Base-by-base conservation (phyloP, 2,888 invertebrate species). In the Acanthacorydalis orientalis region DNA sequence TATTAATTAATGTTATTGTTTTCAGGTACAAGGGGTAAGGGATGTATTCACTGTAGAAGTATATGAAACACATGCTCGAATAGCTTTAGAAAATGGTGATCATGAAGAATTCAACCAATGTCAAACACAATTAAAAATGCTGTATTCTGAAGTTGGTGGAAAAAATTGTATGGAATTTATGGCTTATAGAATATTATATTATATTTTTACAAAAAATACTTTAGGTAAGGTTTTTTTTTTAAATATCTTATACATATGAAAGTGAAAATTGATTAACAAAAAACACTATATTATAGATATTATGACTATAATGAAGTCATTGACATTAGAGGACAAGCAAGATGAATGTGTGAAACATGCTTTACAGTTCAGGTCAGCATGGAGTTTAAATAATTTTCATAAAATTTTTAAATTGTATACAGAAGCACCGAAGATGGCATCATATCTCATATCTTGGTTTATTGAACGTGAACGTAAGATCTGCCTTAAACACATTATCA, bases 71-170 rank as follows among this genome's bases (percentile, higher is more conserved):
- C 97, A 99, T 71, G 97, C 96, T 4, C 76, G 96, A 48, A 91
- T 98, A 59, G 96, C 97, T 44, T 74, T 98, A 64, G 97, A 98
- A 66, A 95, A 89, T 69, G 91, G 92, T 46, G 98, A 98, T 63
- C 93, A 95, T 64, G 96, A 95, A 62, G 98, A 99, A 65, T 98
- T 97, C 64, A 99, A 99, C 73, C 97, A 98, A 67, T 99, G 98
- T 64, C 98, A 98, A 69, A 93, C 95, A 11, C 98, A 99, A 69
- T 73, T 99, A 47, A 90, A 90, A 72, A 86, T 90, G 77, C 74
- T 99, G 33, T 98, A 98, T 64, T 68, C 77, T 53, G 89, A 90
- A 65, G 68, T 85, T 51, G 82, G 80, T 33, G 73, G 78, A 23
- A 71, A 70, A 44, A 88, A 95, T 71, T 74, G 79, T 52, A 75